Evolutionary conservation across 2,888 invertebrate genomes (phyloP).

Genomic region (Cactoblastis cactorum): DNA sequence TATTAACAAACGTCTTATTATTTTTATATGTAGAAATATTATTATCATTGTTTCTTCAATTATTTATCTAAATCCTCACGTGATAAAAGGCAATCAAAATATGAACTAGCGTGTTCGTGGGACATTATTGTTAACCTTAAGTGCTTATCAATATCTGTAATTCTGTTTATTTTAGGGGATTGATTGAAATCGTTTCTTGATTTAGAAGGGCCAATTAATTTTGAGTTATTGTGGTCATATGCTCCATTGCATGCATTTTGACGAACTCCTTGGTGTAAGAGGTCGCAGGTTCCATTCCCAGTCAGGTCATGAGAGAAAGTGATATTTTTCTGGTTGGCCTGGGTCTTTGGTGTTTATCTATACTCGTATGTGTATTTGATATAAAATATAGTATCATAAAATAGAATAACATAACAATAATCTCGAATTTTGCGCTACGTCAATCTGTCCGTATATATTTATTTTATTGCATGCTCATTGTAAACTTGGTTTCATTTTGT

Average conservation of each 20-base stretch:
- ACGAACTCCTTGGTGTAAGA: too few species aligned
- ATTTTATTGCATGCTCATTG: too few species aligned
- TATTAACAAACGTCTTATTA: too few species aligned
- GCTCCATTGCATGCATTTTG: neutral
- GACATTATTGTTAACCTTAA: constrained; percentile 32
- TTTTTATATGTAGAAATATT: neutral
- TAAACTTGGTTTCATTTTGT: neutral
- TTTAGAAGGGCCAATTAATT: constrained; percentile 5
- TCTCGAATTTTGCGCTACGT: too few species aligned
- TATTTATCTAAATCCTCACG: neutral
- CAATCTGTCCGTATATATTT: too few species aligned
- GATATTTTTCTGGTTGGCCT: too few species aligned
- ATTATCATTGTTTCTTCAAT: neutral
- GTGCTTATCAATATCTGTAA: constrained; percentile 15
- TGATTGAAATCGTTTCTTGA: neutral
- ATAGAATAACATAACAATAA: too few species aligned
- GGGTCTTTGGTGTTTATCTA: too few species aligned
- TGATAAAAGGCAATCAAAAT: constrained; percentile 2
- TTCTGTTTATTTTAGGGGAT: constrained; percentile 3
- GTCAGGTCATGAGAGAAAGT: too few species aligned
- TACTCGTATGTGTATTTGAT: too few species aligned
- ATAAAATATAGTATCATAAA: too few species aligned
- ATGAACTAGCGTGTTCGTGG: constrained; percentile 30
- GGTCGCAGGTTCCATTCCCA: too few species aligned
- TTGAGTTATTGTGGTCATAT: constrained; percentile 5